phyloP scores from a whole-genome alignment of 2,888 invertebrate genomes.

The Byasa hedistus region DNA sequence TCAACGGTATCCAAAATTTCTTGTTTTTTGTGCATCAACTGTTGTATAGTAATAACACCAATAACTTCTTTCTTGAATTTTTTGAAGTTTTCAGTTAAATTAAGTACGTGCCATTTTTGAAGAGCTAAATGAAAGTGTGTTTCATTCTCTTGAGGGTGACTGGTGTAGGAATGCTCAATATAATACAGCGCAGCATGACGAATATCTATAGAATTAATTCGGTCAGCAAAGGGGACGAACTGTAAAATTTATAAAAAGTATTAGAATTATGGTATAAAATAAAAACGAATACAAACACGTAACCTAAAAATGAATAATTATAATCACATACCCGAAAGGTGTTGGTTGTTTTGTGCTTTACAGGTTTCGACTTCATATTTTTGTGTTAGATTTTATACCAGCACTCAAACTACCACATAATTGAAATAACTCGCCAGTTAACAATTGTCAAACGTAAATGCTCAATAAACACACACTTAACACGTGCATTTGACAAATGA shows the following conservation, averaged over 20 bases:
- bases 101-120: slow-evolving; percentile 93
- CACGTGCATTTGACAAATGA: slow-evolving; percentile 27
- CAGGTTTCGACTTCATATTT: slow-evolving; percentile 85
- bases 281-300: slow-evolving; percentile 11
- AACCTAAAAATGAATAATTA: slow-evolving; percentile 30
- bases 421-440: background rate
- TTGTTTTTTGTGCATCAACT: slow-evolving; percentile 89
- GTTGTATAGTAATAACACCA: slow-evolving; percentile 89
- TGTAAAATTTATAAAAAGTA: slow-evolving; percentile 56
- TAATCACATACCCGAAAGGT: slow-evolving; percentile 87
- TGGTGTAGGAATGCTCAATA: slow-evolving; percentile 87
- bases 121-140: slow-evolving; percentile 91
- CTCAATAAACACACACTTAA: background rate
- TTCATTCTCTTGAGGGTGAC: slow-evolving; percentile 83
- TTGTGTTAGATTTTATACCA: slow-evolving; percentile 15
- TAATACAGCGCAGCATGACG: slow-evolving; percentile 90
- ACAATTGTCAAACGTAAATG: background rate
- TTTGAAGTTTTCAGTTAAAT: slow-evolving; percentile 90
- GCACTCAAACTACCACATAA: slow-evolving; percentile 7
- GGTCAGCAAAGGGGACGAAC: slow-evolving; percentile 93
- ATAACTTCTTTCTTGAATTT: slow-evolving; percentile 87
- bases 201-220: slow-evolving; percentile 91
- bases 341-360: slow-evolving; percentile 86
- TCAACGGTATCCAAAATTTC: slow-evolving; percentile 85
- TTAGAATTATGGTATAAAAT: background rate